Base-by-base conservation (phyloP, 1,140 invertebrate genomes). In the Stegodyphus dumicola region DNA sequence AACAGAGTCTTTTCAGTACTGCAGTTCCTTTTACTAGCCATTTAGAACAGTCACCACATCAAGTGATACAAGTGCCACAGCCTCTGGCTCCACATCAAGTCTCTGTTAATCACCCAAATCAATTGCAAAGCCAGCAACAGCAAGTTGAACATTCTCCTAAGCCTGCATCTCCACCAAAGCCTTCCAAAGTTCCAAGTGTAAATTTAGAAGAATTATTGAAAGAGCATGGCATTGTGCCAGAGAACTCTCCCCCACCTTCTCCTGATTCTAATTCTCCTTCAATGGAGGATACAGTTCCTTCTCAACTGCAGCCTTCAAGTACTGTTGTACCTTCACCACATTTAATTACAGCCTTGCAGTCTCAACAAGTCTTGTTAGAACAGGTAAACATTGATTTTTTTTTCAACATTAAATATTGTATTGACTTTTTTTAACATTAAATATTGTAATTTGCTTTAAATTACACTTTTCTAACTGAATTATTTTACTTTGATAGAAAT, bases 141-240 rank as follows among this genome's bases (percentile, higher is more conserved):
- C 76, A 60, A 15, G 48, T 71, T n/a, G 69, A 78, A 52, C 67
- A 73, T n/a, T 78, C 75, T 18, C 76, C 75, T 18, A 77, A 86
- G n/a, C 65, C 84, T 17, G 53, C 66, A 9, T 78, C 76, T 11
- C 56, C 80, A 52, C 53, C 73, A 54, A 84, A 83, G 49, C 18
- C 74, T 74, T 67, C 78, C 52, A 84, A 86, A 79, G 74, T 51
- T 69, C 77, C 88, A 48, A 71, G 65, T 70, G 56, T 89, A 10
- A 89, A 89, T 85, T 78, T 89, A 74, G 89, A 88, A 74, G 89
- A 89, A 49, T 53, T 89, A 11, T 81, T 89, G 48, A 89, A 89
- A 86, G 88, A 89, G 71, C 83, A 85, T 76, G 89, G 89, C 17
- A 89, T 89, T 64, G 80, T 89, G 51, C 85, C 87, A 49, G 85